These are phyloP conservation scores for Sebastes fasciatus DNA, from an alignment of 2,113 vertebrate species.

Conservation along the genomic window DNA sequence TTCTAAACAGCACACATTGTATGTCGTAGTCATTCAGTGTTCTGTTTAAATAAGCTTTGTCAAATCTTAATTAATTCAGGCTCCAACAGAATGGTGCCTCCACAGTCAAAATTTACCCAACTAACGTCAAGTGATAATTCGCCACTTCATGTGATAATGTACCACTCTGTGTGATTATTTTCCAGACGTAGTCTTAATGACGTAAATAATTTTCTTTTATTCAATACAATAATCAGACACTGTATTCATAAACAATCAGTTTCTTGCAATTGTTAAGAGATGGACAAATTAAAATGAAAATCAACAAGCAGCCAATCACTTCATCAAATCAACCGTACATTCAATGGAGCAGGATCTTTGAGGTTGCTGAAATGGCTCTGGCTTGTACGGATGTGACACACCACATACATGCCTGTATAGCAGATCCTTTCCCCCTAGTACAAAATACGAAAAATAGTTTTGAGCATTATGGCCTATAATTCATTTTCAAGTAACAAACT, in stretches of 20 bases:
- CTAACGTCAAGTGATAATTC: not conserved
- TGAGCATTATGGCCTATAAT: too few species aligned
- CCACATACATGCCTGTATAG: too few species aligned
- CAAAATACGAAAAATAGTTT: too few species aligned
- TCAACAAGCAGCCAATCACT: conserved; percentile 20
- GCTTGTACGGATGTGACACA: not conserved
- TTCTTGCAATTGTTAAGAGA: not conserved
- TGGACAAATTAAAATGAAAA: not conserved
- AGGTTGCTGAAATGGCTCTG: not conserved
- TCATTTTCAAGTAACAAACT: not conserved
- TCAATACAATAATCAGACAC: conserved; percentile 10
- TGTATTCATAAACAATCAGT: conserved; percentile 6
- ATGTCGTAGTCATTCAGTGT: not conserved
- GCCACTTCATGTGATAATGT: not conserved
- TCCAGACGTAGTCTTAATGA: not conserved
- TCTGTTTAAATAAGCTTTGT: not conserved
- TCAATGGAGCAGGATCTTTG: not conserved
- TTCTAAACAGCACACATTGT: not conserved
- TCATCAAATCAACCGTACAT: not conserved
- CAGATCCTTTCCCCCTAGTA: too few species aligned
- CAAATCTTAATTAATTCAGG: not conserved
- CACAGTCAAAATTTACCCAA: not conserved
- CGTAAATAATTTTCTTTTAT: not conserved
- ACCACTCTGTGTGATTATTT: conserved; percentile 18
- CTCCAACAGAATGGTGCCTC: not conserved